Conservation (phyloP, 2,113 vertebrate species). For the Clarias batrachus region DNA sequence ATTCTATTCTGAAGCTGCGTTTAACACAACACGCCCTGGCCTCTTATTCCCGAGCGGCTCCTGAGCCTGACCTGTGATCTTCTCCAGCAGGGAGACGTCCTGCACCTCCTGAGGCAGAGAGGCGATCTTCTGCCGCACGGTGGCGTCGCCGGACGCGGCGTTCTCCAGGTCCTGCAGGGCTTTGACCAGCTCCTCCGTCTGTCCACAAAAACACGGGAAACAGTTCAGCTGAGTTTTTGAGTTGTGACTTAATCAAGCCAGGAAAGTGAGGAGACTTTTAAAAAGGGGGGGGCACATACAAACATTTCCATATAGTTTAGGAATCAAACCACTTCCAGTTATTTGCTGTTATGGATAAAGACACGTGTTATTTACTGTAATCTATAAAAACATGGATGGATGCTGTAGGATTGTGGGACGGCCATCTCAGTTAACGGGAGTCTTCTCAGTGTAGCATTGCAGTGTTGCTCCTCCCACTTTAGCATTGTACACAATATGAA, state of each 20-base stretch:
- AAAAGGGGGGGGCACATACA: background rate
- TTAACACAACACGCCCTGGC: background rate
- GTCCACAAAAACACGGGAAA: background rate
- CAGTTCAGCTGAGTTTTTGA: background rate
- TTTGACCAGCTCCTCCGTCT: constrained; percentile 97
- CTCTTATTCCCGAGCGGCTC: too few relatives aligned
- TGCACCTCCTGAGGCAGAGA: constrained; percentile 97
- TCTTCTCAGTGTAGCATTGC: background rate
- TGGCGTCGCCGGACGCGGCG: constrained; percentile 93
- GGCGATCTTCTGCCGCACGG: constrained; percentile 96
- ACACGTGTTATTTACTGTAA: too few relatives aligned
- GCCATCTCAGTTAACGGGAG: background rate
- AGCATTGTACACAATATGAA: background rate
- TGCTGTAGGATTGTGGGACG: background rate
- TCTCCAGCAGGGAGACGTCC: constrained; percentile 93
- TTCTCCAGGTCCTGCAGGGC: constrained; percentile 96
- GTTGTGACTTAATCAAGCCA: background rate
- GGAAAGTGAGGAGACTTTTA: background rate
- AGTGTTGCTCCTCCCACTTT: background rate
- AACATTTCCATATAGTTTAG: background rate
- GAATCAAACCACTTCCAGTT: background rate
- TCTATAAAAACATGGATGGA: background rate
- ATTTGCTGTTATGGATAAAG: too few relatives aligned
- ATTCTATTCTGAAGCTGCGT: too few relatives aligned
- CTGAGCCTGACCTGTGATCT: constrained; percentile 85